Evolutionary conservation across 2,797 vertebrate genomes (phyloP).

Genomic region (Pelochelys cantorii): DNA sequence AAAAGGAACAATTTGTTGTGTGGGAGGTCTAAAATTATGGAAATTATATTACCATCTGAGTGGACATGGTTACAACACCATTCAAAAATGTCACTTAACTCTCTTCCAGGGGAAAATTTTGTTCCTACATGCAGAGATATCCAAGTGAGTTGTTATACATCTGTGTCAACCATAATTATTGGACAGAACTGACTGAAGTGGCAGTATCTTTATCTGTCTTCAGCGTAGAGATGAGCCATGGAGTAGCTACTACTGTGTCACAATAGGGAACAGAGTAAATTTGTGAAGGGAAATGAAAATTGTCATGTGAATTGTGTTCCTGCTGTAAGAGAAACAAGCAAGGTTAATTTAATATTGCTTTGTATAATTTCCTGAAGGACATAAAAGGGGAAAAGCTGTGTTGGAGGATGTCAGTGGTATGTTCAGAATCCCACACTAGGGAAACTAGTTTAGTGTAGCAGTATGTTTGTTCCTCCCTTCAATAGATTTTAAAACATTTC

Average conservation of each 20-base stretch:
- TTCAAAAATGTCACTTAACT: constrained; percentile 67
- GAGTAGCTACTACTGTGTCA: constrained; percentile 39
- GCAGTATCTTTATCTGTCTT: constrained; percentile 52
- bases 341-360: constrained; percentile 75
- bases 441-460: constrained; percentile 57
- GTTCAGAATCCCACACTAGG: constrained; percentile 48
- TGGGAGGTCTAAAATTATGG: constrained; percentile 66
- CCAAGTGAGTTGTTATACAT: constrained; percentile 40
- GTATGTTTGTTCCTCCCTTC: constrained; percentile 63
- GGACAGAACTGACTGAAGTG: not conserved
- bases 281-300: constrained; percentile 53
- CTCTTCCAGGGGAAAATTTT: not conserved
- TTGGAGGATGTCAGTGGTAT: constrained; percentile 25
- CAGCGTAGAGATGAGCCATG: constrained; percentile 29
- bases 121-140: not conserved
- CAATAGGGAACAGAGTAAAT: constrained; percentile 52
- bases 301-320: constrained; percentile 51
- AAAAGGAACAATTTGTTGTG: constrained; percentile 73
- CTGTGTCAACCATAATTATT: not conserved
- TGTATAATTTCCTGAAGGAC: constrained; percentile 56
- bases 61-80: constrained; percentile 59
- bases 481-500: constrained; percentile 64
- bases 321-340: constrained; percentile 56
- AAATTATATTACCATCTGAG: constrained; percentile 72
- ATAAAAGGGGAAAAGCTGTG: constrained; percentile 66